Base-by-base conservation (phyloP, 2,113 vertebrate species). In the Rhombomys opimus region DNA sequence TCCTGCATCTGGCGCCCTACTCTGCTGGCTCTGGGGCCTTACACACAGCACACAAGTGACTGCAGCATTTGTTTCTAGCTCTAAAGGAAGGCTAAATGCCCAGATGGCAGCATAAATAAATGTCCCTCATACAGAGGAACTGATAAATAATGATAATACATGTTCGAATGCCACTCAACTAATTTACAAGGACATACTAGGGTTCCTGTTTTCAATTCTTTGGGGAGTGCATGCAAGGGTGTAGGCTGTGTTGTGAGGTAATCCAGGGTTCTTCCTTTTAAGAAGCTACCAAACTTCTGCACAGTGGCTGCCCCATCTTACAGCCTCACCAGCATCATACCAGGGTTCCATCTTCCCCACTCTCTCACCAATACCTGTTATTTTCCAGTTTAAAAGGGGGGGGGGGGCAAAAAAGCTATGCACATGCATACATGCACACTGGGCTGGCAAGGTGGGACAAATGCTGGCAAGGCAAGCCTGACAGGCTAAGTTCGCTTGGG, bases 171-270 rank as follows among this genome's bases (percentile, higher is more conserved):
- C 8, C 57, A 0, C 9, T 78, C n/a, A 54, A 4, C 7, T 52
- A n/a, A 73, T 54, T 1, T 30, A 6, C 1, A 61, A 10, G 41
- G 27, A 23, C 38, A 17, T 22, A 63, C 38, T 5, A 18, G 2
- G 14, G 30, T 41, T 52, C 38, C 25, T 46, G 2, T 52, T 87
- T 87, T 41, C 75, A 50, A 2, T 41, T 38, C 6, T 46, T 23
- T 25, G 0, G 35, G 72, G 22, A 11, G 14, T 32, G 11, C 17
- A 15, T 10, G 22, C 12, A 2, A 35, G 27, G 30, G 14, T 54
- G 25, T 27, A 15, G 35, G 54, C 27, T 52, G n/a, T 35, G 11
- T 2, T 87, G 20, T 41, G 23, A 13, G 38, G 41, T 18, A 65
- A 61, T 73, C 88, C 67, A 17, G 38, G 25, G 4, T 65, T 5